phyloP scores from a whole-genome alignment of 64 coral and sea anemone genomes.

The Montipora sp. region DNA sequence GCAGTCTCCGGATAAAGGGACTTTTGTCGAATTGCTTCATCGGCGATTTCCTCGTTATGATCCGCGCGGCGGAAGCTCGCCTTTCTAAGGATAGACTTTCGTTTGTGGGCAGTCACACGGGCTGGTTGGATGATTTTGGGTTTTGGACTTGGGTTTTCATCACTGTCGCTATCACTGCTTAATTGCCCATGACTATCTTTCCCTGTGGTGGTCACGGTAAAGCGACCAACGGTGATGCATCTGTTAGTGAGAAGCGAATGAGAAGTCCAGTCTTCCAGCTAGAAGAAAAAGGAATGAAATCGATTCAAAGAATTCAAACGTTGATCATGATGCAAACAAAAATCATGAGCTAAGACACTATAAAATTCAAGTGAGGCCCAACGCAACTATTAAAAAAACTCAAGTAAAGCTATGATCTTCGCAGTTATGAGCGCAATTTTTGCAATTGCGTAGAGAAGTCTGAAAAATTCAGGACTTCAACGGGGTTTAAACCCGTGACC shows the following conservation, averaged over 20 bases:
- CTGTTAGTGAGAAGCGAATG: conserved; percentile 87
- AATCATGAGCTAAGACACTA: no score
- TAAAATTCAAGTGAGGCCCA: no score
- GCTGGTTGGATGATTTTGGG: not conserved
- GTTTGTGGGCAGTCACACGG: not conserved
- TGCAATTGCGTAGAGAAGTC: no score
- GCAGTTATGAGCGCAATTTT: no score
- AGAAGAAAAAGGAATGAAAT: not conserved
- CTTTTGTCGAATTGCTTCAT: not conserved
- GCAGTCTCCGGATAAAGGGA: conserved; percentile 52
- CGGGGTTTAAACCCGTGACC: no score
- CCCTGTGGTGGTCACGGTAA: conserved; percentile 86
- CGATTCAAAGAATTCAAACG: no score
- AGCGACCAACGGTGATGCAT: conserved; percentile 79
- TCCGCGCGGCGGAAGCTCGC: conserved; percentile 24
- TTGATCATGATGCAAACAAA: not conserved
- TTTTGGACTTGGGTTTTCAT: not conserved
- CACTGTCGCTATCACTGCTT: conserved; percentile 15
- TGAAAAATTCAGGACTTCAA: no score
- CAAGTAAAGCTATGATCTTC: no score
- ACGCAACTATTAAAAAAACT: no score
- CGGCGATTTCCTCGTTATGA: conserved; percentile 6
- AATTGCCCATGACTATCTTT: not conserved
- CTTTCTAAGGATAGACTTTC: conserved; percentile 23
- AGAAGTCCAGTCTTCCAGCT: conserved; percentile 97